phyloP scores from a whole-genome alignment of 2,113 vertebrate species.

The Rattus norvegicus region GRCr8 NC_086033.1:32065001-32065500 shows the following conservation, averaged over 20 bases:
- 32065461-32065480: conserved; percentile 13
- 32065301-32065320: neutral
- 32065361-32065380: conserved; percentile 24
- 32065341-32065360: conserved; percentile 42
- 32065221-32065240: too few species aligned
- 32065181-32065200: neutral
- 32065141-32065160: neutral
- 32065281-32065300: neutral
- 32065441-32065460: neutral
- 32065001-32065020: neutral
- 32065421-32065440: conserved; percentile 1
- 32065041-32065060: neutral
- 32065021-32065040: neutral
- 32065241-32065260: neutral
- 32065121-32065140: neutral
- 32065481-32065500: neutral
- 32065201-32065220: neutral
- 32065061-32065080: neutral
- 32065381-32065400: conserved; percentile 6
- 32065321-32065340: neutral
- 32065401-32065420: neutral
- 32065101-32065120: neutral
- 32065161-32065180: neutral
- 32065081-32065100: neutral
- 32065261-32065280: neutral